Percentiles rank a stretch among this genome's conserved stretches.
These are phyloP conservation scores for Syrrhaptes paradoxus DNA, from an alignment of 2,113 vertebrate species.

Conservation along the genomic window DNA sequence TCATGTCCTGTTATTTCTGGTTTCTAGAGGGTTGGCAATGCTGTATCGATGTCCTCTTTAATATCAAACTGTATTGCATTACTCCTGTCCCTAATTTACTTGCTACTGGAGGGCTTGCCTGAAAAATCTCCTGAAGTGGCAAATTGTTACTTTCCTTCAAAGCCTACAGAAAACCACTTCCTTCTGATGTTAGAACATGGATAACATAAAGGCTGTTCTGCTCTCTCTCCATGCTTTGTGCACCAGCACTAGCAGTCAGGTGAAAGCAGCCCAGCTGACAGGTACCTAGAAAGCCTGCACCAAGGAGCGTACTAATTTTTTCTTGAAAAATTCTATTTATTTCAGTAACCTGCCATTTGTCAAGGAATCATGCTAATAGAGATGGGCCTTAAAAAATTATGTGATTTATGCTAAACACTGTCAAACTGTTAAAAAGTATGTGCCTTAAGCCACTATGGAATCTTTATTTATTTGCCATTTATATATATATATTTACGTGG, in stretches of 20 bases:
- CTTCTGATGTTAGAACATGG: not conserved
- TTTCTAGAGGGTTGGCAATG: not conserved
- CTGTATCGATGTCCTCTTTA: not conserved
- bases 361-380: not conserved
- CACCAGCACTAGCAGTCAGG: not conserved
- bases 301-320: not conserved
- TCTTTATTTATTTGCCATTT: not conserved
- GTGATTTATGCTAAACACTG: not conserved
- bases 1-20: not conserved
- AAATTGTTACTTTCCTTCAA: not conserved
- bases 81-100: not conserved
- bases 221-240: not conserved
- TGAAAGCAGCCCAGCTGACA: not conserved
- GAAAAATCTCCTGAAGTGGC: not conserved
- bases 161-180: not conserved
- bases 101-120: not conserved
- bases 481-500: not conserved
- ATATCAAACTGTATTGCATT: not conserved
- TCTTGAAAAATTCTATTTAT: not conserved
- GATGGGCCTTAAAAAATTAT: not conserved
- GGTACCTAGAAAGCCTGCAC: not conserved
- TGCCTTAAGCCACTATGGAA: not conserved
- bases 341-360: not conserved
- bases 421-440: conserved; percentile 35
- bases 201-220: not conserved